A percentile compares a stretch with the other conserved stretches of the same genome.
phyloP scores from a whole-genome alignment of 2,113 vertebrate species.

The Myotis davidii region DNA sequence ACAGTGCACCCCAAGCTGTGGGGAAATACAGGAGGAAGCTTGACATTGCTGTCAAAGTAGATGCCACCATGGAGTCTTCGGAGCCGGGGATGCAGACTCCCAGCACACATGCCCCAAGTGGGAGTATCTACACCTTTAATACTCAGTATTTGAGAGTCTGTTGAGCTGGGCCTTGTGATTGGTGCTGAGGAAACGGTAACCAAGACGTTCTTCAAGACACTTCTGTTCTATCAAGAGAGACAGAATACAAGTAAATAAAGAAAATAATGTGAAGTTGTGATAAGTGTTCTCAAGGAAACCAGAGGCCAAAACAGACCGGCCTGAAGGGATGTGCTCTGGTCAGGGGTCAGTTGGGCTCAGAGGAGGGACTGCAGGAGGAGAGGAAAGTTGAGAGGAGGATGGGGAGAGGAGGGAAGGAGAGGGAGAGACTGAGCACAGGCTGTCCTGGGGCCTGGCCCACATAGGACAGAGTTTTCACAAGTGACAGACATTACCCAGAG shows the following conservation, averaged over 20 bases:
- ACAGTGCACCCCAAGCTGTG: not conserved
- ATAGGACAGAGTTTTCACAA: rapidly evolving
- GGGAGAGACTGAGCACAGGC: not conserved
- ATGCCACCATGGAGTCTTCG: rapidly evolving
- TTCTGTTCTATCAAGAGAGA: not conserved
- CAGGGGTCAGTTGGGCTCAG: not conserved
- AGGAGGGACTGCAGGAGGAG: not conserved
- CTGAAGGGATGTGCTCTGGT: rapidly evolving
- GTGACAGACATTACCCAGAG: rapidly evolving
- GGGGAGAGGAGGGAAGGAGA: not conserved
- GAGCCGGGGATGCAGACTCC: not conserved
- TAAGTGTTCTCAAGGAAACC: not conserved
- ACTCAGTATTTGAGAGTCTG: not conserved
- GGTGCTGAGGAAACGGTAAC: not conserved
- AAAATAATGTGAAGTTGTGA: not conserved
- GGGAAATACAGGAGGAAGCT: not conserved
- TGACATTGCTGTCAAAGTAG: not conserved
- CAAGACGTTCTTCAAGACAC: not conserved
- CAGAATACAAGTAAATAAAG: no score
- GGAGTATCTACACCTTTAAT: rapidly evolving
- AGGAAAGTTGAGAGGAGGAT: not conserved
- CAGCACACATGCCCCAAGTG: rapidly evolving
- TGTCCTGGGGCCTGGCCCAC: rapidly evolving
- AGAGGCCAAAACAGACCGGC: not conserved
- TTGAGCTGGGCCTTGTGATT: not conserved